Evolutionary conservation across 2,888 invertebrate genomes (phyloP), one percentile per base, ranked within the genome.

Genomic region (Agriopis leucophaearia): DNA sequence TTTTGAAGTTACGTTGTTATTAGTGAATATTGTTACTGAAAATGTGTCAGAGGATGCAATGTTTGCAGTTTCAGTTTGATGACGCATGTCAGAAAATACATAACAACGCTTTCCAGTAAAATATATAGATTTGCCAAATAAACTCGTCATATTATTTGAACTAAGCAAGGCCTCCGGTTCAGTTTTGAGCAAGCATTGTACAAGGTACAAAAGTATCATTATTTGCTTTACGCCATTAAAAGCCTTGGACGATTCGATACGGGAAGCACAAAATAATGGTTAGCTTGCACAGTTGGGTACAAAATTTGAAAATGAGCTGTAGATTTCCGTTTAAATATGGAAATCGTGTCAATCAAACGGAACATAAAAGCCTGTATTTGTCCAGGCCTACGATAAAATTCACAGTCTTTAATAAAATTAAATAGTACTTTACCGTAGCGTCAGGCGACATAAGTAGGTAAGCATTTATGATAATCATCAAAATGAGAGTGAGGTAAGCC

Each of bases 311-410:
- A 54, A 44, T 8, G n/a, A 47, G 27, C 16, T 58, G 36, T 51
- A 55, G 8, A 16, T 47, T 62, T 62, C 40, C 57, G 57, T 36
- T 62, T 47, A 7, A 61, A 44, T 56, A 60, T 52, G 52, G 58
- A 58, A 70, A 63, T 65, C 66, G 56, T 54, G 48, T 66, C 59
- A 69, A 63, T 63, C 56, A 63, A 42, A 42, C 13, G 13, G 16
- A 55, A 42, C 42, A 18, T 42, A 42, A 51, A 51, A 54, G 16
- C 18, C 12, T 27, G 27, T 48, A 48, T 48, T 12, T 18, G 18
- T 48, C 12, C 6, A 9, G 16, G 2, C 9, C 10, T 47, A 47
- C 9, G 27, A 27, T 27, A 27, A 27, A 1, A 3, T 27, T 27
- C 27, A n/a, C n/a, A 27, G 27, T 27, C 27, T 27, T 27, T 27